Percentiles rank a stretch among this genome's conserved stretches.
Conservation (phyloP, 2,797 vertebrate genomes). For the Clarias fuscus region DNA sequence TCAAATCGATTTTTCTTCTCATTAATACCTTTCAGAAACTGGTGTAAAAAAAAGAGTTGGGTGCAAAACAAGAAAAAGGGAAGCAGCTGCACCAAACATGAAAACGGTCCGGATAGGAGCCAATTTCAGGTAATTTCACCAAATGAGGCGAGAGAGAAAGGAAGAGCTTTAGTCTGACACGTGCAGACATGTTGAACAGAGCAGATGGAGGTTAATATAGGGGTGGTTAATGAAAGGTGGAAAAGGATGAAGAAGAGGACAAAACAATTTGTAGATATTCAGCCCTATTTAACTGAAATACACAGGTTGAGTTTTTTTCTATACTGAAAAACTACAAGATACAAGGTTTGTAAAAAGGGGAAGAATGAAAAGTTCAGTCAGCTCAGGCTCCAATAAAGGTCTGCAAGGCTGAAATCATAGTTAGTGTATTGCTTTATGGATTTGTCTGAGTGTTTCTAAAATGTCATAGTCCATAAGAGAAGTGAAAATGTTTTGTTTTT, state of each 20-base stretch:
- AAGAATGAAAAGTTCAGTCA: conserved; percentile 7
- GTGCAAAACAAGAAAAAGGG: conserved; percentile 26
- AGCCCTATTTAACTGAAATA: conserved; percentile 24
- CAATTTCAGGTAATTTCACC: conserved; percentile 54
- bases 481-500: not conserved
- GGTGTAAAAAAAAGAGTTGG: conserved; percentile 18
- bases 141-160: conserved; percentile 47
- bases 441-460: conserved; percentile 21
- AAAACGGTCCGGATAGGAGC: conserved; percentile 46
- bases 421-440: conserved; percentile 19
- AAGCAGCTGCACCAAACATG: conserved; percentile 37
- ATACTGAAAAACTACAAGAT: conserved; percentile 13
- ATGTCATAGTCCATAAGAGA: conserved; percentile 14
- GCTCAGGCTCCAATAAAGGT: conserved; percentile 13
- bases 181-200: conserved; percentile 43
- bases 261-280: conserved; percentile 34
- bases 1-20: conserved; percentile 38
- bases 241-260: conserved; percentile 41
- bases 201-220: conserved; percentile 46
- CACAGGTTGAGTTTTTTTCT: not conserved
- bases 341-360: conserved; percentile 8
- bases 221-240: conserved; percentile 35
- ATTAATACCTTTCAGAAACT: conserved; percentile 45
- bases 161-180: conserved; percentile 44
- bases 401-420: conserved; percentile 21